phyloP scores from a whole-genome alignment of 2,113 vertebrate species.

The Dromas ardeola region DNA sequence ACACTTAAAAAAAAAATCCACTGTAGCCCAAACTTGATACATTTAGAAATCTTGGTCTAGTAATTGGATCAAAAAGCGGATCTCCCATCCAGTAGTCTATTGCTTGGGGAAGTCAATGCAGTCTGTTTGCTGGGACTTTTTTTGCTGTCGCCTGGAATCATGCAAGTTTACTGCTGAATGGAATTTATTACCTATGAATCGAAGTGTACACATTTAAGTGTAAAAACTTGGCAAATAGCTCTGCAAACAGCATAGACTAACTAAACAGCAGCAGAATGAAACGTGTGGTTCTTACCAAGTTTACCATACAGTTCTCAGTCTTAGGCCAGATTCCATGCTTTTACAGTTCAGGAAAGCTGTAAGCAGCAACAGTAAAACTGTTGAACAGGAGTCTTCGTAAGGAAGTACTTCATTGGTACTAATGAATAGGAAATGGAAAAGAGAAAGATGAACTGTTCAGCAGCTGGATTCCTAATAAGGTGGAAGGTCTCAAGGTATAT shows the following conservation, averaged over 20 bases:
- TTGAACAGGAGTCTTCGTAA: neutral
- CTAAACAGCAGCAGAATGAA: neutral
- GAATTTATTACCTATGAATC: neutral
- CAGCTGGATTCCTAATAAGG: neutral
- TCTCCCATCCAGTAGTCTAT: neutral
- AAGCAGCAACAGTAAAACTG: neutral
- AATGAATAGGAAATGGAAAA: neutral
- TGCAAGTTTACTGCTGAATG: neutral
- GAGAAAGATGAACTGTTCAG: neutral
- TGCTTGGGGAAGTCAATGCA: neutral
- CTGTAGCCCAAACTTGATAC: neutral
- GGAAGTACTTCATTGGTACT: neutral
- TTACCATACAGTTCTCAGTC: neutral
- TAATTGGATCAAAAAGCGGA: neutral
- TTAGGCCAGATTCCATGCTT: neutral
- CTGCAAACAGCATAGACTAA: neutral
- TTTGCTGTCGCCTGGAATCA: neutral
- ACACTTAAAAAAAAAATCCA: neutral
- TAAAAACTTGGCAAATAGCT: neutral
- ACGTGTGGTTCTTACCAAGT: neutral
- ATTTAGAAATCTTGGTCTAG: neutral
- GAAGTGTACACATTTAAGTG: neutral
- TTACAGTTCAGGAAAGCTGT: neutral
- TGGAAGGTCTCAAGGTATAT: neutral
- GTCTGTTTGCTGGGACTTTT: neutral